Evolutionary conservation across 1,140 invertebrate genomes (phyloP), one percentile per base, ranked within the genome.

Genomic region (Panagrolaimus sp.): DNA sequence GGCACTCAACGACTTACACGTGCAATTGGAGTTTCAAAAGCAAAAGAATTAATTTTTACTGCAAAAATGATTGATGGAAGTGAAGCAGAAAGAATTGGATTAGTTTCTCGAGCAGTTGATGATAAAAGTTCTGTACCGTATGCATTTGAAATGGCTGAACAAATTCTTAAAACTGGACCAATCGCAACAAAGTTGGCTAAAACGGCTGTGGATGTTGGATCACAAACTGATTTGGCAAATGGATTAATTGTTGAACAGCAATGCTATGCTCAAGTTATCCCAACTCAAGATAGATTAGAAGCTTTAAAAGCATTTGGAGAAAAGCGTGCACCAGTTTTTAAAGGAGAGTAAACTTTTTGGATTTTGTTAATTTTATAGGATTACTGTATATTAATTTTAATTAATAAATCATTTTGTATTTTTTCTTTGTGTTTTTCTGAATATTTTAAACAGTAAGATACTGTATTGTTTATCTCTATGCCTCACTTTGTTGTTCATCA

Each of bases 21-120:
- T 73, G 86, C 93, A n/a, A 86, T 97, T 32, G 92, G 93, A 32
- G 85, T 88, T 0, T 88, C 93, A 0, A 85, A 90, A 70, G 96
- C 96, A 0, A 99, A 98, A 84, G 96, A 99, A 84, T 84, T 99
- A 7, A 97, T 99, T 70, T 98, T 90, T 74, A 96, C 94, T 0
- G 91, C 89, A 0, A 87, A 89, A 74, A 85, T 94, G 10, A 78
- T 98, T 1, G 88, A 89, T 82, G 95, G 94, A 0, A 79, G 85
- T 12, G 87, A 95, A 84, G 95, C 94, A 0, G 84, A 88, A 70
- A 75, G 88, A 48, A 86, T 94, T 67, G 90, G 92, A 43, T 82
- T 98, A 9, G 91, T 94, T 0, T 98, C 96, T 84, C 89, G 93
- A 84, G 87, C 88, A 14, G 91, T 94, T 0, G 84, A 32, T 69